These are phyloP conservation scores for Drosophila suboccidentalis DNA, from an alignment of 2,888 invertebrate species.

Conservation along the genomic window DNA sequence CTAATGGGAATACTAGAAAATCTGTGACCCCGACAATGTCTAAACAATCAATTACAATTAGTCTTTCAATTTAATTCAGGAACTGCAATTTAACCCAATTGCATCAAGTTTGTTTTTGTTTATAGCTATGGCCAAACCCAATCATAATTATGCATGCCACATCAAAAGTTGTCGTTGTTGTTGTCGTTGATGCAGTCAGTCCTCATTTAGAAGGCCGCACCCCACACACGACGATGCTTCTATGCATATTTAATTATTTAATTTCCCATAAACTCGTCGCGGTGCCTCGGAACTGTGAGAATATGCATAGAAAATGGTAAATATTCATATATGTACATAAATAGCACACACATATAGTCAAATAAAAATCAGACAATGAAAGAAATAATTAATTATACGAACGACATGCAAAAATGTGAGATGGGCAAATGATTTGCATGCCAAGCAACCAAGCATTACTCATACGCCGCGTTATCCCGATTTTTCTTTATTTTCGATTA, in stretches of 20 bases:
- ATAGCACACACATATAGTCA: slow-evolving; percentile 7
- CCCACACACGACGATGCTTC: slow-evolving; percentile 43
- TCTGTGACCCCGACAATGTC: not conserved
- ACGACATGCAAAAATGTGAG: slow-evolving; percentile 24
- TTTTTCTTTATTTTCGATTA: slow-evolving; percentile 13
- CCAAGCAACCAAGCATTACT: slow-evolving; percentile 28
- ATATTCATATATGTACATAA: slow-evolving; percentile 31
- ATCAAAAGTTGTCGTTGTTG: slow-evolving; percentile 10
- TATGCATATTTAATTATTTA: slow-evolving; percentile 69
- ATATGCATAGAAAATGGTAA: slow-evolving; percentile 54
- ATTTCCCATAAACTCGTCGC: slow-evolving; percentile 52
- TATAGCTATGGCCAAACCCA: slow-evolving; percentile 20
- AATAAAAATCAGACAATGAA: slow-evolving; percentile 41
- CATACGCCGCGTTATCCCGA: slow-evolving; percentile 42
- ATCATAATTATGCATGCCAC: slow-evolving; percentile 46
- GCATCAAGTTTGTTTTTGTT: slow-evolving; percentile 2
- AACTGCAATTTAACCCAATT: slow-evolving; percentile 45
- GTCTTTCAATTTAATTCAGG: not conserved
- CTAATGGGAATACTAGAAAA: not conserved
- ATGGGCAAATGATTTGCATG: slow-evolving; percentile 35
- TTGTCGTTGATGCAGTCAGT: slow-evolving; percentile 15
- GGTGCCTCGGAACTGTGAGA: slow-evolving; percentile 39
- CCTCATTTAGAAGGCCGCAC: slow-evolving; percentile 40
- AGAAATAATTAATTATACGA: slow-evolving; percentile 39
- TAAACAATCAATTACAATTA: slow-evolving; percentile 5